Evolutionary conservation across 2,797 vertebrate species (phyloP).

Genomic region (Coilia nasus): DNA sequence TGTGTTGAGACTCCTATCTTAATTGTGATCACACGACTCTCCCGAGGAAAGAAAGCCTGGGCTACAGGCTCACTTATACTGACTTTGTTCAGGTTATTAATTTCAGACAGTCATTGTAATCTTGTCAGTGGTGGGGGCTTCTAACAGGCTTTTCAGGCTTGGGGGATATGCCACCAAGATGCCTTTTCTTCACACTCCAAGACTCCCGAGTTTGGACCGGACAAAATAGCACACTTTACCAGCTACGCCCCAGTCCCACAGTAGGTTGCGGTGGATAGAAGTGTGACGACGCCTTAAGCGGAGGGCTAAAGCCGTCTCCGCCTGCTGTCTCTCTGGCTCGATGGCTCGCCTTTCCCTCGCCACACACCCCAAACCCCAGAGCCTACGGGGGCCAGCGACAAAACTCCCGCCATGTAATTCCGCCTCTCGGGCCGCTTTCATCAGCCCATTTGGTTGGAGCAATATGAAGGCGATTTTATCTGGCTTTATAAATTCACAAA

Average conservation of each 20-base stretch:
- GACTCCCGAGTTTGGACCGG: constrained; percentile 65
- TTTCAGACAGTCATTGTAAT: constrained; percentile 72
- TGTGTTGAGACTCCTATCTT: constrained; percentile 71
- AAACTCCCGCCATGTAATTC: constrained; percentile 79
- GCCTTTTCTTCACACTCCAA: constrained; percentile 66
- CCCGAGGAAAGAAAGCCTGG: constrained; percentile 62
- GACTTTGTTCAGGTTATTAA: constrained; percentile 70
- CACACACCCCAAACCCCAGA: constrained; percentile 60
- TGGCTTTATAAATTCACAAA: constrained; percentile 79
- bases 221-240: constrained; percentile 63
- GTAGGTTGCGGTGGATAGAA: constrained; percentile 74
- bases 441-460: constrained; percentile 75
- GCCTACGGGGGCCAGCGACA: constrained; percentile 71
- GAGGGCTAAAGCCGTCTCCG: constrained; percentile 64
- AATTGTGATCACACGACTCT: constrained; percentile 74
- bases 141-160: constrained; percentile 56
- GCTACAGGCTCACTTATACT: constrained; percentile 68
- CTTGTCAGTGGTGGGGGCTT: constrained; percentile 61
- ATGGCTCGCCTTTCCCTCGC: constrained; percentile 31
- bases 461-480: constrained; percentile 83
- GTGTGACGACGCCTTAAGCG: constrained; percentile 78
- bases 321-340: constrained; percentile 56
- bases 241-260: constrained; percentile 50
- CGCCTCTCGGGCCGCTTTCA: constrained; percentile 73
- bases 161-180: constrained; percentile 56